phyloP scores from a whole-genome alignment of 2,888 invertebrate genomes.

The Amphipyra tragopoginis region DNA sequence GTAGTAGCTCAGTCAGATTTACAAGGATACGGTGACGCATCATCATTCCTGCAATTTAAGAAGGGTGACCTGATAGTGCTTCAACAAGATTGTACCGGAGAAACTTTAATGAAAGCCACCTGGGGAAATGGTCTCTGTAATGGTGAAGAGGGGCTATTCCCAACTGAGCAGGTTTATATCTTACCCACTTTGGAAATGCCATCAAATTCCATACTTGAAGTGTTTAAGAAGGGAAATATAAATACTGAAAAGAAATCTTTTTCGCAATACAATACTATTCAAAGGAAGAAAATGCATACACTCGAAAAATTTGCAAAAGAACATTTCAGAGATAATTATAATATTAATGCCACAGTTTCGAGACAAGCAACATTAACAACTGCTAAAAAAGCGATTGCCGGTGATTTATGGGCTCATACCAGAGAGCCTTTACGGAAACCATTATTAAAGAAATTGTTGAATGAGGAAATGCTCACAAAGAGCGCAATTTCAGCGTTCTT shows the following conservation, averaged over 20 bases:
- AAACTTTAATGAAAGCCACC: conserved; percentile 92
- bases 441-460: conserved; percentile 93
- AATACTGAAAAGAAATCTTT: conserved; percentile 80
- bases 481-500: conserved; percentile 93
- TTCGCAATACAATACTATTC: conserved; percentile 88
- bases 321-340: conserved; percentile 92
- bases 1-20: conserved; percentile 93
- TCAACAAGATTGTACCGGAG: conserved; percentile 93
- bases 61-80: conserved; percentile 96
- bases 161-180: conserved; percentile 96
- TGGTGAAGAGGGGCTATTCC: conserved; percentile 94
- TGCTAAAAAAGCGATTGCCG: conserved; percentile 91
- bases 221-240: conserved; percentile 91
- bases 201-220: conserved; percentile 91
- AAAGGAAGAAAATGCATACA: conserved; percentile 94
- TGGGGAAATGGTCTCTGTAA: conserved; percentile 94
- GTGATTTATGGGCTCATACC: conserved; percentile 95
- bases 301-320: conserved; percentile 95
- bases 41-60: conserved; percentile 90
- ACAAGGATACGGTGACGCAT: conserved; percentile 88
- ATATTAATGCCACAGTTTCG: conserved; percentile 88
- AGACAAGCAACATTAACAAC: conserved; percentile 91
- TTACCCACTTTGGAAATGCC: conserved; percentile 95
- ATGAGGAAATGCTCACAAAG: conserved; percentile 92
- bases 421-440: conserved; percentile 96